Conservation (phyloP, 2,797 vertebrate genomes). For the Amniataba percoides region DNA sequence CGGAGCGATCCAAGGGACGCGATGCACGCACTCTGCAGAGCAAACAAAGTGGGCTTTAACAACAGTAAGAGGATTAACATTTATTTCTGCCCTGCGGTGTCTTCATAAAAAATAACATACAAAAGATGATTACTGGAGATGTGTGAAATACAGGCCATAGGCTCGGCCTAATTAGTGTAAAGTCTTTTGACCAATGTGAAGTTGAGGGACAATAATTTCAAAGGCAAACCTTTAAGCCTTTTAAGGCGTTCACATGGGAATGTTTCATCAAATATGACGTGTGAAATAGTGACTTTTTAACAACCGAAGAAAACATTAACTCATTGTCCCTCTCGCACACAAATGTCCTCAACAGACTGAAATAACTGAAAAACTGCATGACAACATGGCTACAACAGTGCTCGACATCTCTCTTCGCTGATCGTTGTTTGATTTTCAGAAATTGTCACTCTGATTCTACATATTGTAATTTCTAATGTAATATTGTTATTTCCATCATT, state of each 20-base stretch:
- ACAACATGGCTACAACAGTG: background rate
- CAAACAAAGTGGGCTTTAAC: constrained; percentile 11
- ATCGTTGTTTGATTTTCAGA: background rate
- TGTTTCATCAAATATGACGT: background rate
- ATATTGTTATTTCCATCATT: background rate
- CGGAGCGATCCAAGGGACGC: constrained; percentile 97
- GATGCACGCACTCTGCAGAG: constrained; percentile 90
- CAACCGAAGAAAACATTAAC: background rate
- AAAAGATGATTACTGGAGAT: background rate
- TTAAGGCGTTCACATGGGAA: background rate
- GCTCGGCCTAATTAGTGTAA: background rate
- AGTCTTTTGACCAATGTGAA: background rate
- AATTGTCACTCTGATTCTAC: background rate
- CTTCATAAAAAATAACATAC: background rate
- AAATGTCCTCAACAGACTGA: background rate
- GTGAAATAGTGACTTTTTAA: constrained; percentile 1
- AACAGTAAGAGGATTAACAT: background rate
- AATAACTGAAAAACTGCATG: background rate
- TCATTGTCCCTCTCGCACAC: background rate
- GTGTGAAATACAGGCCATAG: background rate
- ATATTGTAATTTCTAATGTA: background rate
- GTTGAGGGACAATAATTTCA: background rate
- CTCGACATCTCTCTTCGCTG: background rate
- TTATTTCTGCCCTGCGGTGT: background rate
- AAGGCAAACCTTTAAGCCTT: background rate